phyloP scores from a whole-genome alignment of 2,888 invertebrate genomes.

The Branchellion lobata region DNA sequence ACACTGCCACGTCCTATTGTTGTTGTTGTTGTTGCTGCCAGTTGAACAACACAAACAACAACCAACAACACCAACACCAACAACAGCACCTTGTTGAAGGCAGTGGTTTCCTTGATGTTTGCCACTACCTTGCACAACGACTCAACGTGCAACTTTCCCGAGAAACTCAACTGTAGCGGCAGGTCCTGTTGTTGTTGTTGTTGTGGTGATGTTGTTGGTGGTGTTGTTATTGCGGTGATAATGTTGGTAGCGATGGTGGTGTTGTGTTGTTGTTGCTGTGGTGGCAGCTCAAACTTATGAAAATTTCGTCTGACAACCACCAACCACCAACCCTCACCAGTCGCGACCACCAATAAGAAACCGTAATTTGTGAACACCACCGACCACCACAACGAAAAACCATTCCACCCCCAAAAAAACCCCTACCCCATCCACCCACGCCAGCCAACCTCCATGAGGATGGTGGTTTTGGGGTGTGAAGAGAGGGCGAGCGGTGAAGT shows the following conservation, averaged over 20 bases:
- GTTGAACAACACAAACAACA: background rate
- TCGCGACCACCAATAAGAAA: too few relatives aligned
- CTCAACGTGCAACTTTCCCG: background rate
- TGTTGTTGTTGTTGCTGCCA: constrained; percentile 1
- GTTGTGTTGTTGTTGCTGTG: background rate
- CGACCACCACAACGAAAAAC: too few relatives aligned
- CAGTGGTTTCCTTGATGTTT: background rate
- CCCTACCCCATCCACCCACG: too few relatives aligned
- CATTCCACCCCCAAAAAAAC: too few relatives aligned
- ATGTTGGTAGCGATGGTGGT: background rate
- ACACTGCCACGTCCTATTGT: background rate
- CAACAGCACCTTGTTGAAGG: background rate
- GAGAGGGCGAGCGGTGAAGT: background rate
- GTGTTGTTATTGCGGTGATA: background rate
- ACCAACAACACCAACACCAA: background rate
- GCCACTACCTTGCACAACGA: background rate
- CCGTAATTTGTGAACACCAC: too few relatives aligned
- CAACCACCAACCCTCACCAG: too few relatives aligned
- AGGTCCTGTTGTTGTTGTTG: constrained; percentile 14
- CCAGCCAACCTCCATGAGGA: constrained; percentile 2
- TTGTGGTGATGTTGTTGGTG: background rate
- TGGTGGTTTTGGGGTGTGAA: background rate
- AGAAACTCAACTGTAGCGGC: background rate
- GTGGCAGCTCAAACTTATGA: too few relatives aligned
- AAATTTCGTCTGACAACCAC: too few relatives aligned